Conservation (phyloP, 30 jellyfish, hydroid and myxozoan genomes). For the Aurelia coerulea region DNA sequence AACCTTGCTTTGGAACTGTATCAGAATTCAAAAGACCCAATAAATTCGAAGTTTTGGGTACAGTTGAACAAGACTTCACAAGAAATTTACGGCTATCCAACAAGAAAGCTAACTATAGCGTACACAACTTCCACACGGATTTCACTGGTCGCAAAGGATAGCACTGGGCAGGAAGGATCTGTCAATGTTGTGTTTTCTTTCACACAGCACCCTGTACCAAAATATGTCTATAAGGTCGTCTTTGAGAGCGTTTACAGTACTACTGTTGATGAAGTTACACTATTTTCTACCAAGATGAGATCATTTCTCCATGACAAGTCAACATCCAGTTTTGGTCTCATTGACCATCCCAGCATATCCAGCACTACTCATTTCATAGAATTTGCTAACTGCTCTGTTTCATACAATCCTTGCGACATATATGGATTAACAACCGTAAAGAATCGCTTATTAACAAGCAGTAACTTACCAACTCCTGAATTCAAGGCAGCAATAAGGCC, state of each 20-base stretch:
- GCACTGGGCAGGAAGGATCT: conserved; percentile 64
- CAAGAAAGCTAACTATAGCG: conserved; percentile 27
- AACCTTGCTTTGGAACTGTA: conserved; percentile 30
- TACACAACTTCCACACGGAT: conserved; percentile 1
- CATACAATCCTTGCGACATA: conserved; percentile 80
- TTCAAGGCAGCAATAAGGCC: conserved; percentile 58
- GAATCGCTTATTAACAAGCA: conserved; percentile 25
- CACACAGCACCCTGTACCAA: conserved; percentile 51
- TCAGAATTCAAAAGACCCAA: not conserved
- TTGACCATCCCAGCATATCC: not conserved
- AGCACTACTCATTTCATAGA: not conserved
- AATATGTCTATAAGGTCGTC: conserved; percentile 28
- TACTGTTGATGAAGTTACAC: not conserved
- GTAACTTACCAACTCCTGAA: conserved; percentile 25
- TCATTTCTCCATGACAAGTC: conserved; percentile 6
- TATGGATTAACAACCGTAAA: conserved; percentile 35
- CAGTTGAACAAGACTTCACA: conserved; percentile 67
- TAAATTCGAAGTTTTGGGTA: conserved; percentile 64
- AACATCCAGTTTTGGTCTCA: conserved; percentile 50
- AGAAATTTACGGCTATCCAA: conserved; percentile 60
- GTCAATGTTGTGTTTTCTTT: conserved; percentile 37
- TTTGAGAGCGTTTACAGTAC: not conserved
- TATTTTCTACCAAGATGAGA: conserved; percentile 14
- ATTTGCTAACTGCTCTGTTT: conserved; percentile 80
- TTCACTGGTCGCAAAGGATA: conserved; percentile 68